Base-by-base conservation (phyloP, 2,888 invertebrate genomes). In the Cremastinae sp. region DNA sequence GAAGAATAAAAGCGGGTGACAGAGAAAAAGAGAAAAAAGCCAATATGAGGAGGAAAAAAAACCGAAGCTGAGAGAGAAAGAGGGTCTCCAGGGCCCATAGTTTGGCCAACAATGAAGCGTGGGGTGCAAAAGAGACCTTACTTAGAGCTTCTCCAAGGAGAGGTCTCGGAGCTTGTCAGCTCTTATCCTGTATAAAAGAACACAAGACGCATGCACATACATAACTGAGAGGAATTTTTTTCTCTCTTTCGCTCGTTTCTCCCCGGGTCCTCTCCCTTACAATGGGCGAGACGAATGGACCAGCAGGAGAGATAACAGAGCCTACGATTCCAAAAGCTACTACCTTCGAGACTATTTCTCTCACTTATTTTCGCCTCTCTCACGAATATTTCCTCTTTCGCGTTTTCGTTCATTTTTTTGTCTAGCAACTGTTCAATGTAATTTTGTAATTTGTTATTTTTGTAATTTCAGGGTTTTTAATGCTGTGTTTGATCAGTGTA, bases 81-180 rank as follows among this genome's bases (percentile, higher is more conserved):
- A 38, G 38, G 36, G 79, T 81, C 84, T 84, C 81, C 80, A 86
- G 83, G 78, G 79, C 79, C 80, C 78, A 83, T 84, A 86, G 85
- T 85, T 87, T 86, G 84, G 83, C 81, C 85, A 84, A 86, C 86
- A 84, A 86, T 82, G 84, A 75, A n/a, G n/a, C 70, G 71, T 70
- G 56, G 73, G 54, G 62, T 58, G 28, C 43, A 12, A 43, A 12
- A 59, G 43, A 49, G 49, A 36, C 49, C 62, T n/a, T 49, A 49
- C 62, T n/a, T 49, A 49, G 58, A 65, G 64, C 58, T 62, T 36
- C 22, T 20, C 68, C 64, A 53, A 64, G 59, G 53, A 76, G 73
- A 64, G 64, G 51, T 59, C 56, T 49, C 41, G 45, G 41, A 66
- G 66, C 56, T 49, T 43, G 58, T 62, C 66, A 51, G 51, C 58